Percentiles rank a stretch among this genome's conserved stretches.
These are phyloP conservation scores for Garra rufa DNA, from an alignment of 2,113 vertebrate genomes.

Conservation along the genomic window DNA sequence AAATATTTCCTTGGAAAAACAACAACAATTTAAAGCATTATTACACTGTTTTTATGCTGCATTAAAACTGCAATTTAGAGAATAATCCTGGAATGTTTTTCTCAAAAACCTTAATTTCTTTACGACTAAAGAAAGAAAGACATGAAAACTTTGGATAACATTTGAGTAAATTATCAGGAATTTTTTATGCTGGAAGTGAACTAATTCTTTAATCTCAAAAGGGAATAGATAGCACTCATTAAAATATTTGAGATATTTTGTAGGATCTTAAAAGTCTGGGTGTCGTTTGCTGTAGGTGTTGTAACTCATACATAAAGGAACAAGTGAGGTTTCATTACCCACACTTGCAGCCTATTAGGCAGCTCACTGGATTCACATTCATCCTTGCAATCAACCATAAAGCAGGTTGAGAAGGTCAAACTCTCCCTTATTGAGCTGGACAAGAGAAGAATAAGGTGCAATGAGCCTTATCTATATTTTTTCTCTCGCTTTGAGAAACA, in stretches of 20 bases:
- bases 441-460: background rate
- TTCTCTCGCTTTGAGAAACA: background rate
- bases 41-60: too few species aligned
- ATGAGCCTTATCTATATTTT: background rate
- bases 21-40: too few species aligned
- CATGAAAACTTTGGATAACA: too few species aligned
- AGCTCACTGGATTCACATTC: slow-evolving; percentile 42
- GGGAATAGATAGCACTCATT: slow-evolving; percentile 68
- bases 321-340: slow-evolving; percentile 30
- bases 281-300: slow-evolving; percentile 64
- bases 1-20: too few species aligned
- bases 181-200: too few species aligned
- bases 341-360: slow-evolving; percentile 54
- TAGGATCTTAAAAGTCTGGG: slow-evolving; percentile 69
- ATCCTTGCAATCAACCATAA: slow-evolving; percentile 56
- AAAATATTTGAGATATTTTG: slow-evolving; percentile 76
- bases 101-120: too few species aligned
- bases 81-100: too few species aligned
- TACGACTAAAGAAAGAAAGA: too few species aligned
- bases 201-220: slow-evolving; percentile 60
- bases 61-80: too few species aligned
- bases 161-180: too few species aligned
- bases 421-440: slow-evolving; percentile 43
- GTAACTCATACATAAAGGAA: slow-evolving; percentile 53
- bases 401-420: slow-evolving; percentile 52